Conservation (phyloP, 2,113 vertebrate species). For the Aspiorhynchus laticeps region DNA sequence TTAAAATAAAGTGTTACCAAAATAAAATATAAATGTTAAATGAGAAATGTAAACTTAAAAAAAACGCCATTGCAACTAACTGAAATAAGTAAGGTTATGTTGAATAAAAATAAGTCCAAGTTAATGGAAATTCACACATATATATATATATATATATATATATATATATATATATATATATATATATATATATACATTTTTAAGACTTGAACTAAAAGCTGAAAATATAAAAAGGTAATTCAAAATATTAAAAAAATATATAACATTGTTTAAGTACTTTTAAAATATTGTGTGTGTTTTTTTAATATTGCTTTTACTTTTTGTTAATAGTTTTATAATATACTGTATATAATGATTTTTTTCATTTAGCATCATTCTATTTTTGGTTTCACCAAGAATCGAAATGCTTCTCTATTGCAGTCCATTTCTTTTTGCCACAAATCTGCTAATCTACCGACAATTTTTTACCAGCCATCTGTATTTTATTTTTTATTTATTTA, state of each 20-base stretch:
- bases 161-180: too few relatives aligned
- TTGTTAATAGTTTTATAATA: neutral
- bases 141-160: too few relatives aligned
- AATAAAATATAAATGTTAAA: too few relatives aligned
- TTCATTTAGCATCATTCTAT: neutral
- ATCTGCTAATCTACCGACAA: neutral
- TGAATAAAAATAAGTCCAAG: too few relatives aligned
- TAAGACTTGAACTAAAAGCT: neutral
- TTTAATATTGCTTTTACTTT: neutral
- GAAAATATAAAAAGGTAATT: neutral
- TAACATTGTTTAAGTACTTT: neutral
- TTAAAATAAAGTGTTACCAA: too few relatives aligned
- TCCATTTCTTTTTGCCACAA: neutral
- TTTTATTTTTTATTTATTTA: neutral
- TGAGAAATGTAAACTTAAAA: too few relatives aligned
- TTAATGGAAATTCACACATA: too few relatives aligned
- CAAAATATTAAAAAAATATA: neutral
- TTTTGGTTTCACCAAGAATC: neutral
- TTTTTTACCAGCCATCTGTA: neutral
- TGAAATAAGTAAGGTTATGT: neutral
- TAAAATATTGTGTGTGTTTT: neutral
- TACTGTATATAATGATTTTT: neutral
- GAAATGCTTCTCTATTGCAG: neutral
- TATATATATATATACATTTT: too few relatives aligned
- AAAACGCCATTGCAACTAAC: too few relatives aligned